Conservation (phyloP, 1,140 invertebrate genomes). For the Danaus melanippus region DNA sequence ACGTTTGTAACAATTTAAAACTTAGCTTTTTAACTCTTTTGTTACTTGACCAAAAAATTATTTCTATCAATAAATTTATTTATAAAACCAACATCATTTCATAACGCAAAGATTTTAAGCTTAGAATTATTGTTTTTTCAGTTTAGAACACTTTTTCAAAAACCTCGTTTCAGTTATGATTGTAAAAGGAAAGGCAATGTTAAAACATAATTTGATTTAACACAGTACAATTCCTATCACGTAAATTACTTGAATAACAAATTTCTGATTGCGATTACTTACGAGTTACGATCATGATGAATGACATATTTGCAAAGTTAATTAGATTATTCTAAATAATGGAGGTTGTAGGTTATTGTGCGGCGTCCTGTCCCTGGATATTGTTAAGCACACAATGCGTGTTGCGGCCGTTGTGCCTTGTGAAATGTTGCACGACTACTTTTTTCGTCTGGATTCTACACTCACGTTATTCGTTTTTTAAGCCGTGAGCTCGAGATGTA, state of each 20-base stretch:
- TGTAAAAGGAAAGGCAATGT: too few relatives aligned
- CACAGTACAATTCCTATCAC: too few relatives aligned
- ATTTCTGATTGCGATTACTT: too few relatives aligned
- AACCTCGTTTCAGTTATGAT: too few relatives aligned
- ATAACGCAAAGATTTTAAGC: too few relatives aligned
- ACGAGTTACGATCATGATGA: not conserved
- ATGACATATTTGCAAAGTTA: constrained; percentile 15
- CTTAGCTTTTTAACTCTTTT: constrained; percentile 27
- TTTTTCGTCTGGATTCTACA: constrained; percentile 71
- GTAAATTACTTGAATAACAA: too few relatives aligned
- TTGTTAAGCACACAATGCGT: constrained; percentile 67
- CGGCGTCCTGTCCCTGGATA: constrained; percentile 51
- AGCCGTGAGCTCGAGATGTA: constrained; percentile 67
- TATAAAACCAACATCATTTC: too few relatives aligned
- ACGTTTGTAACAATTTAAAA: constrained; percentile 53
- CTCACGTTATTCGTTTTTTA: constrained; percentile 68
- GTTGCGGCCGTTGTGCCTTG: constrained; percentile 66
- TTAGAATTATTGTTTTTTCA: too few relatives aligned
- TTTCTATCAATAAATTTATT: too few relatives aligned
- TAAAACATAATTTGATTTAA: too few relatives aligned
- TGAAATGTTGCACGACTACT: constrained; percentile 71
- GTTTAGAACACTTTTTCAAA: too few relatives aligned
- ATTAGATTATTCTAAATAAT: constrained; percentile 21
- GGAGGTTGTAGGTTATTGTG: constrained; percentile 37
- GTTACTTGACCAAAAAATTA: not conserved